Percentiles rank a stretch among this genome's conserved stretches.
Evolutionary conservation across 2,113 vertebrate species (phyloP).

Genomic region (Rhombomys opimus): DNA sequence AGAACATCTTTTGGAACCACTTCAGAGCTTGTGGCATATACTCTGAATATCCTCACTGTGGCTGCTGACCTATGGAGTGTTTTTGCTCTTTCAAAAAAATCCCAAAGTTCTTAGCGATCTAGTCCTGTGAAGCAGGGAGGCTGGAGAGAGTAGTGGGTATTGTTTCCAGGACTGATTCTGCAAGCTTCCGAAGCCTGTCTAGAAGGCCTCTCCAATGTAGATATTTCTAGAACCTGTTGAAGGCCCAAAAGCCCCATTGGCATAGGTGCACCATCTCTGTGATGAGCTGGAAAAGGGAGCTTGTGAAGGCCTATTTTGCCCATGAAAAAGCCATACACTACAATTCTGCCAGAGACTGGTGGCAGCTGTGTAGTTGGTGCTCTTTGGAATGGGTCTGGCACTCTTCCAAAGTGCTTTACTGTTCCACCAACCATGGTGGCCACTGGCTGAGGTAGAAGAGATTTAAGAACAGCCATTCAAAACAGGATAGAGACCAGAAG

Average conservation of each 20-base stretch:
- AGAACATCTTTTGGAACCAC: conserved; percentile 47
- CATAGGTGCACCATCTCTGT: background rate
- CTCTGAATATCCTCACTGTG: background rate
- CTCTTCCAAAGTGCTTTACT: conserved; percentile 32
- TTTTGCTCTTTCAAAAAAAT: background rate
- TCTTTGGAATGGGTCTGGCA: conserved; percentile 44
- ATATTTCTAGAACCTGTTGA: background rate
- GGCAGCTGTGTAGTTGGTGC: conserved; percentile 1
- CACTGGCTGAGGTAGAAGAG: conserved; percentile 11
- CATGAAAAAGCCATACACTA: background rate
- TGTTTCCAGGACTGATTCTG: background rate
- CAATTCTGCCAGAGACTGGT: background rate
- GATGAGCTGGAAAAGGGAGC: background rate
- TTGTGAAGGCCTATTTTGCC: background rate
- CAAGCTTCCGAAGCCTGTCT: background rate
- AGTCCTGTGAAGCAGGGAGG: background rate
- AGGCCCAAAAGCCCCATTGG: background rate
- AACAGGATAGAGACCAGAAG: background rate
- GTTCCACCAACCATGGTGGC: background rate
- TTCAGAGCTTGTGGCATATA: conserved; percentile 14
- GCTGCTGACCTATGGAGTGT: background rate
- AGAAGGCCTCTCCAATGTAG: background rate
- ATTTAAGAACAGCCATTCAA: background rate
- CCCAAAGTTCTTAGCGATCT: background rate
- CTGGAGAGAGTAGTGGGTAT: background rate